Percentiles rank a stretch among this genome's conserved stretches.
phyloP scores from a whole-genome alignment of 2,888 invertebrate genomes.

The Arge pagana region DNA sequence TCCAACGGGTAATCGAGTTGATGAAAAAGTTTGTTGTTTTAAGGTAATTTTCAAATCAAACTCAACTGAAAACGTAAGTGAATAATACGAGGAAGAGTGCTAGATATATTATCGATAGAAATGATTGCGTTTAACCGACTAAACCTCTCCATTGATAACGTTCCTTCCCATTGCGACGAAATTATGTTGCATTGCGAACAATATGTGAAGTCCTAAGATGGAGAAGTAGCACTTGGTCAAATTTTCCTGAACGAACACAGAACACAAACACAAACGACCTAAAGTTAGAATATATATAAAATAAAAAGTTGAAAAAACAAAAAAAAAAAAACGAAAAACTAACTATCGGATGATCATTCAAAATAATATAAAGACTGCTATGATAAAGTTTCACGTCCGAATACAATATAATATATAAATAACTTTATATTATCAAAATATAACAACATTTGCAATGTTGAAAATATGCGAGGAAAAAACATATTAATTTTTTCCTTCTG shows the following conservation, averaged over 20 bases:
- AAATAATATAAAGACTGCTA: constrained; percentile 12
- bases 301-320: too few relatives aligned
- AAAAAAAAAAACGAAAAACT: too few relatives aligned
- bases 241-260: not conserved
- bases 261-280: not conserved
- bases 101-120: constrained; percentile 5
- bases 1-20: constrained; percentile 39
- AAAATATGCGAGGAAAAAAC: too few relatives aligned
- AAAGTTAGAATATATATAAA: too few relatives aligned
- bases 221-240: not conserved
- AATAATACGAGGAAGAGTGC: constrained; percentile 6
- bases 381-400: constrained; percentile 13
- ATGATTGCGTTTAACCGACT: constrained; percentile 1
- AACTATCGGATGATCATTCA: too few relatives aligned
- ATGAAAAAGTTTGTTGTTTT: constrained; percentile 8
- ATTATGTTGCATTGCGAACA: not conserved
- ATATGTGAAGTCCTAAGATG: too few relatives aligned
- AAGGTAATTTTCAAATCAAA: constrained; percentile 3
- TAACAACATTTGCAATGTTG: not conserved
- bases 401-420: constrained; percentile 13
- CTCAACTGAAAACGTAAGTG: not conserved
- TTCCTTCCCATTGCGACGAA: constrained; percentile 2
- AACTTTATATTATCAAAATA: not conserved
- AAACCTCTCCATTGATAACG: not conserved
- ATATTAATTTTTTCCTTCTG: not conserved